These are phyloP conservation scores for Aricia agestis DNA, from an alignment of 1,140 invertebrate genomes.

Conservation along the genomic window DNA sequence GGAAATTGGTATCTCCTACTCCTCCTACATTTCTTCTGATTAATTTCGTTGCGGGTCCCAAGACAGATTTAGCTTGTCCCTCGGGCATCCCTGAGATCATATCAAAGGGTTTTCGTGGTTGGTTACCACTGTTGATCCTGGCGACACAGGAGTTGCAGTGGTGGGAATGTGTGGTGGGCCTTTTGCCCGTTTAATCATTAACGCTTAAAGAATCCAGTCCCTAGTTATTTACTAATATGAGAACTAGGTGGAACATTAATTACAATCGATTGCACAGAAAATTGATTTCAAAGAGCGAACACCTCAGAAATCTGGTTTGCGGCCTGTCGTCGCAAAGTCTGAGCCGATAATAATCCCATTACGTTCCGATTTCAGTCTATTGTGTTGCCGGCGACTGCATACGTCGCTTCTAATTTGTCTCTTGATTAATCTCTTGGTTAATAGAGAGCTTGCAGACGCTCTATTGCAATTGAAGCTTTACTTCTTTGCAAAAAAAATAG, in stretches of 20 bases:
- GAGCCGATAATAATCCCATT: not conserved
- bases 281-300: not conserved
- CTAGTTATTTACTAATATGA: not conserved
- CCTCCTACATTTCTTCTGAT: too few relatives aligned
- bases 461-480: not conserved
- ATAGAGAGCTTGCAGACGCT: not conserved
- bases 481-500: not conserved
- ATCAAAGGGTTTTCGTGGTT: too few relatives aligned
- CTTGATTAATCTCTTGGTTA: not conserved
- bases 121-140: too few relatives aligned
- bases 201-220: too few relatives aligned
- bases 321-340: not conserved
- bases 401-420: not conserved
- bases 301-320: not conserved
- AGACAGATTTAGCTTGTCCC: too few relatives aligned
- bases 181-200: too few relatives aligned
- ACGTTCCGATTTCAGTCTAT: not conserved
- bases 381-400: not conserved
- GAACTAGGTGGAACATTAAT: slow-evolving; percentile 1
- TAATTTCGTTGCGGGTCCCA: too few relatives aligned
- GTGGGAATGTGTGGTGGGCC: too few relatives aligned
- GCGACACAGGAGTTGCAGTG: too few relatives aligned
- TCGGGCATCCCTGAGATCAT: too few relatives aligned
- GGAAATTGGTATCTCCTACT: too few relatives aligned
- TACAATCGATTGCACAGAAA: not conserved